A percentile compares a stretch with the other conserved stretches of the same genome.
Evolutionary conservation across 2,797 vertebrate genomes (phyloP).

Genomic region (Coilia nasus): DNA sequence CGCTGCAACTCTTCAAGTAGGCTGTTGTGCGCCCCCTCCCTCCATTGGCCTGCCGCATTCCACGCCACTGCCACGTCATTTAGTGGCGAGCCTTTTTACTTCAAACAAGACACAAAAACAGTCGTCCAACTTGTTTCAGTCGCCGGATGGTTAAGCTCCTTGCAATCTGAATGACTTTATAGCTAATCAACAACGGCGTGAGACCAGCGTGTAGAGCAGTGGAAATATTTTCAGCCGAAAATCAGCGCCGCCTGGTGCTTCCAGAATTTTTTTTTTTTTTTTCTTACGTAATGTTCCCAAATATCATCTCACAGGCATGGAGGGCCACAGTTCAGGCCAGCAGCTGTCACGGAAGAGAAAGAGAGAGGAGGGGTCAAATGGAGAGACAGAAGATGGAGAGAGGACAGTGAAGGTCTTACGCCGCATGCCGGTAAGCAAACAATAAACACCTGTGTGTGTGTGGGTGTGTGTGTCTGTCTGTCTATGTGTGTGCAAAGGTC

Average conservation of each 20-base stretch:
- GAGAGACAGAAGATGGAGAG: conserved; percentile 72
- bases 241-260: conserved; percentile 11
- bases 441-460: conserved; percentile 40
- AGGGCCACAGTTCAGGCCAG: conserved; percentile 72
- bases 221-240: neutral
- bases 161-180: neutral
- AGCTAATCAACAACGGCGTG: neutral
- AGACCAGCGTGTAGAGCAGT: neutral
- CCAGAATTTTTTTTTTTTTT: neutral
- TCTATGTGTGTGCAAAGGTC: neutral
- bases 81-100: neutral
- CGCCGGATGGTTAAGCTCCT: neutral
- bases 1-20: conserved; percentile 20
- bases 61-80: conserved; percentile 24
- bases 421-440: conserved; percentile 72
- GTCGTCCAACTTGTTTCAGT: neutral
- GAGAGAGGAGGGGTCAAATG: conserved; percentile 79
- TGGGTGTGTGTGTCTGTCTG: too few species aligned
- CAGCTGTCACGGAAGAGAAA: conserved; percentile 80
- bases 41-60: conserved; percentile 6
- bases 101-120: neutral
- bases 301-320: conserved; percentile 67
- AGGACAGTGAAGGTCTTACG: conserved; percentile 74
- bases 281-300: neutral
- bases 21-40: neutral